Evolutionary conservation across 2,113 vertebrate genomes (phyloP).

Genomic region (Galemys pyrenaicus): DNA sequence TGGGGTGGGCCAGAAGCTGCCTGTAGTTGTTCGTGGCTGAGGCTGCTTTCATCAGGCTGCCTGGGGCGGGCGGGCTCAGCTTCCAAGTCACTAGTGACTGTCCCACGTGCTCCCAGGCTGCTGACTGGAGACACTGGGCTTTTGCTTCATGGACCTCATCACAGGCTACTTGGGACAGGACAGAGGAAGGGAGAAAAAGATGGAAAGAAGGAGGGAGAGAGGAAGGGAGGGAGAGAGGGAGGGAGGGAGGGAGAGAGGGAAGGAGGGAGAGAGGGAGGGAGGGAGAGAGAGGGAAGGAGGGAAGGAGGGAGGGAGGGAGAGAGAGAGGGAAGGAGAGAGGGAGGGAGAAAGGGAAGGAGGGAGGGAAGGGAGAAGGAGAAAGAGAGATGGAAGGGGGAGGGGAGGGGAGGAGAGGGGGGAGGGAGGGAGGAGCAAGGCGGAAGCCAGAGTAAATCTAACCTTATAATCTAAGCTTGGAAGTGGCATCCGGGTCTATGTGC

Average conservation of each 20-base stretch:
- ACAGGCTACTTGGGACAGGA: neutral
- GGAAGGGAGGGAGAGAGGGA: neutral
- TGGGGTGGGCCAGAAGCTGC: too few species aligned
- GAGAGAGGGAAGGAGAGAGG: neutral
- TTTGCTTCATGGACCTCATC: too few species aligned
- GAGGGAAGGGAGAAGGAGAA: neutral
- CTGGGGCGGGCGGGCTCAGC: too few species aligned
- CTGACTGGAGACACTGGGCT: too few species aligned
- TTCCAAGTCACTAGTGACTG: too few species aligned
- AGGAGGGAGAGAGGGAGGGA: accelerated
- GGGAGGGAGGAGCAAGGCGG: too few species aligned
- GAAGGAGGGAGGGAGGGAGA: accelerated
- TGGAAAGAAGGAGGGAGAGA: neutral
- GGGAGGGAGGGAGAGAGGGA: neutral
- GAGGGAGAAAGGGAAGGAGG: neutral
- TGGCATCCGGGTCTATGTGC: neutral
- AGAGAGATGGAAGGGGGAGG: too few species aligned
- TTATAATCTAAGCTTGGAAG: neutral
- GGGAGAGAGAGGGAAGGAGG: too few species aligned
- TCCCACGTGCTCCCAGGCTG: too few species aligned
- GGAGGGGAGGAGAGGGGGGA: accelerated
- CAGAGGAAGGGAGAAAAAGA: neutral
- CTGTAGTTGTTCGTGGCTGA: too few species aligned
- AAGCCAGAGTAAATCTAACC: neutral
- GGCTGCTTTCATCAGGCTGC: too few species aligned